Conservation (phyloP, 2,797 vertebrate species). For the Pangasius sanitwongsei region DNA sequence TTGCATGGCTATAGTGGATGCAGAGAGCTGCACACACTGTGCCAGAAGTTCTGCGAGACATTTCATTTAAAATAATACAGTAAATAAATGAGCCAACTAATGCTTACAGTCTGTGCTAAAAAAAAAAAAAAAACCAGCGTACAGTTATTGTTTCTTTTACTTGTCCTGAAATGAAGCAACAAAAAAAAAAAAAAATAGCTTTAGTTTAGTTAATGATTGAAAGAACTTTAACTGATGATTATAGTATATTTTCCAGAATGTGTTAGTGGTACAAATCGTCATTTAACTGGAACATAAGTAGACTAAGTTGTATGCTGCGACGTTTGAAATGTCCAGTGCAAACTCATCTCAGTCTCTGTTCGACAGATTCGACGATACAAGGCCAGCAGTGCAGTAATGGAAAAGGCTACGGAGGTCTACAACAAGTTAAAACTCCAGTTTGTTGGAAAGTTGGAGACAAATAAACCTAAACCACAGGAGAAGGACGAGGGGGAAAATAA, state of each 20-base stretch:
- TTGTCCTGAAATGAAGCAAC: too few relatives aligned
- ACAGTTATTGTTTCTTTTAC: too few relatives aligned
- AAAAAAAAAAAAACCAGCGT: too few relatives aligned
- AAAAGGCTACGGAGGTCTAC: constrained; percentile 93
- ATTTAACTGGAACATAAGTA: neutral
- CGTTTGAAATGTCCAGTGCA: neutral
- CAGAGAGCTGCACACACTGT: too few relatives aligned
- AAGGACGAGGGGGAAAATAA: constrained; percentile 71
- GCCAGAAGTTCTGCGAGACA: too few relatives aligned
- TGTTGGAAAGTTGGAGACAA: constrained; percentile 84
- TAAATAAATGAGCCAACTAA: too few relatives aligned
- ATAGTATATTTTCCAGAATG: neutral
- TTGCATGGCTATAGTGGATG: too few relatives aligned
- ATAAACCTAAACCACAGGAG: constrained; percentile 75
- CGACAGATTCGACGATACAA: constrained; percentile 94
- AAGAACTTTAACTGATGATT: neutral
- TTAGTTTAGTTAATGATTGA: too few relatives aligned
- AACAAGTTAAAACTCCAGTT: constrained; percentile 92
- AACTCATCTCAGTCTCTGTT: neutral
- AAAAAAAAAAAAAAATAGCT: too few relatives aligned
- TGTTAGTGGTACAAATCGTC: neutral
- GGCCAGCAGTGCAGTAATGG: constrained; percentile 94
- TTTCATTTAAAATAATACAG: neutral
- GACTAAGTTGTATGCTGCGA: neutral
- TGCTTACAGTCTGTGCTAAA: too few relatives aligned